A percentile compares a stretch with the other conserved stretches of the same genome.
phyloP scores from a whole-genome alignment of 64 coral and sea anemone genomes.

The Dendrophyllia cribrosa region DNA sequence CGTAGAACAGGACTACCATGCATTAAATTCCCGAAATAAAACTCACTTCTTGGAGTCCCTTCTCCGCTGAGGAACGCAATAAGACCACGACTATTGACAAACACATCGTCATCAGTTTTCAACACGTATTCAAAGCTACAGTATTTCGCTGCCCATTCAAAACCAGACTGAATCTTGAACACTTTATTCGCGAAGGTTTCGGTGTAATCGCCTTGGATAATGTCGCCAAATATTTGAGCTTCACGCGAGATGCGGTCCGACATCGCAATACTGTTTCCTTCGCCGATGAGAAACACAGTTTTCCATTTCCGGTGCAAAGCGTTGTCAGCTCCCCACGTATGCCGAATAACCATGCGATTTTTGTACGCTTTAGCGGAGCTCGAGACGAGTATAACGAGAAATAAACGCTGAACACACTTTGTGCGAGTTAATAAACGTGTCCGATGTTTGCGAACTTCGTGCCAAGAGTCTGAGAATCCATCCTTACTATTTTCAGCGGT shows the following conservation, averaged over 20 bases:
- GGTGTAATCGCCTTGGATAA: slow-evolving; percentile 62
- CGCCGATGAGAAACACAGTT: slow-evolving; percentile 66
- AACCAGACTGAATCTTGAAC: slow-evolving; percentile 57
- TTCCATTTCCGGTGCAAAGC: slow-evolving; percentile 55
- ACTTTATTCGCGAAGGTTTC: slow-evolving; percentile 59
- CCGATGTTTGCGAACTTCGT: slow-evolving; percentile 42
- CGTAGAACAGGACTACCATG: slow-evolving; percentile 15
- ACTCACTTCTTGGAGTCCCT: background rate
- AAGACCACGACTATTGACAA: slow-evolving; percentile 36
- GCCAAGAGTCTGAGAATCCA: slow-evolving; percentile 29
- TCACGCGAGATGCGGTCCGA: slow-evolving; percentile 49
- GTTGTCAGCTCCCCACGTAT: slow-evolving; percentile 70
- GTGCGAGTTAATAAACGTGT: slow-evolving; percentile 51
- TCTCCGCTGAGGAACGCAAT: slow-evolving; percentile 7
- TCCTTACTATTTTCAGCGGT: background rate
- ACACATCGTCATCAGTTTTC: slow-evolving; percentile 64
- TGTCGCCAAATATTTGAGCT: slow-evolving; percentile 69
- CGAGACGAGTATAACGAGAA: slow-evolving; percentile 60
- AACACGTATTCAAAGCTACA: slow-evolving; percentile 64
- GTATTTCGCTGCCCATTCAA: slow-evolving; percentile 72
- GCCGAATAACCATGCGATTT: slow-evolving; percentile 55
- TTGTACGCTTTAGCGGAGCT: slow-evolving; percentile 48
- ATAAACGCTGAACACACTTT: slow-evolving; percentile 20
- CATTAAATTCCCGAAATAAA: slow-evolving; percentile 59
- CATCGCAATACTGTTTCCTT: background rate